Evolutionary conservation across 2,113 vertebrate genomes (phyloP).

Genomic region (Crypturellus undulatus): DNA sequence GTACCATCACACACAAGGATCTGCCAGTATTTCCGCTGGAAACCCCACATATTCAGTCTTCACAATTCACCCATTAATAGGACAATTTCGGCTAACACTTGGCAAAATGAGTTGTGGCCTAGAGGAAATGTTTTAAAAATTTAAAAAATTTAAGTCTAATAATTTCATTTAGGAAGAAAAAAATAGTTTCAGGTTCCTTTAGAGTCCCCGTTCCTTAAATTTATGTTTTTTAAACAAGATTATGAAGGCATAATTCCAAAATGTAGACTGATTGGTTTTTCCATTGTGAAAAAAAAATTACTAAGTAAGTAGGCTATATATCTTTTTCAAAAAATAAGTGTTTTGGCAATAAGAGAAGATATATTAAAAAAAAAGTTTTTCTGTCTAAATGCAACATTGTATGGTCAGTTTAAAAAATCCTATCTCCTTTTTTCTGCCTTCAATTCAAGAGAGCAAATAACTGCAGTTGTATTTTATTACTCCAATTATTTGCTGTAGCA

Average conservation of each 20-base stretch:
- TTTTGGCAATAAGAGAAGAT: background rate
- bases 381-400: background rate
- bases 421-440: background rate
- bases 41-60: constrained; percentile 58
- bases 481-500: constrained; percentile 66
- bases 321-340: background rate
- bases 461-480: constrained; percentile 65
- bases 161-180: background rate
- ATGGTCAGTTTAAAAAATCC: constrained; percentile 5
- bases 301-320: background rate
- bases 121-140: constrained; percentile 40
- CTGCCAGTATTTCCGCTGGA: constrained; percentile 42
- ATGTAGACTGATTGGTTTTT: background rate
- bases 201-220: background rate
- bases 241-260: background rate
- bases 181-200: background rate
- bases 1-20: constrained; percentile 14
- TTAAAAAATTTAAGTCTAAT: background rate
- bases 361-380: background rate
- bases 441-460: constrained; percentile 47
- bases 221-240: background rate
- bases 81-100: constrained; percentile 57
- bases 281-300: background rate
- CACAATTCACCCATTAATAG: constrained; percentile 63
- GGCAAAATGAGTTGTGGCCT: constrained; percentile 57